These are phyloP conservation scores for Gastracanthus pulcherrimus DNA, from an alignment of 2,888 invertebrate genomes.

Conservation along the genomic window DNA sequence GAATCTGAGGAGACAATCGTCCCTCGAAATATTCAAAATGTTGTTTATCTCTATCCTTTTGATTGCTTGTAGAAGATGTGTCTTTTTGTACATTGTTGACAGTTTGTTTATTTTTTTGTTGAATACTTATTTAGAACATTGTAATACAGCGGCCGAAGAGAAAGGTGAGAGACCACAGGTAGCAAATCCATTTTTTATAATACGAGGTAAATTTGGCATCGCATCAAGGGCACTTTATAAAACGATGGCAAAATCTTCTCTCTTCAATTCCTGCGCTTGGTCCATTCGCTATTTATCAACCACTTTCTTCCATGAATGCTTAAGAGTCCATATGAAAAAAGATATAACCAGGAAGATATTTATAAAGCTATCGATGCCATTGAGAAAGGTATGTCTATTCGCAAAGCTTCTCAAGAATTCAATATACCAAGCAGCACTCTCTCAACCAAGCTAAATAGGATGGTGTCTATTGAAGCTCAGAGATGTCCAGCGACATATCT, in stretches of 20 bases:
- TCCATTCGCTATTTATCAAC: conserved; percentile 28
- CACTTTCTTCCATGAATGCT: conserved; percentile 33
- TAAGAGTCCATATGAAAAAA: conserved; percentile 49
- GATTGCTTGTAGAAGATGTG: no score
- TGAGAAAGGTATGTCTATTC: conserved; percentile 56
- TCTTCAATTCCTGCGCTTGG: conserved; percentile 13
- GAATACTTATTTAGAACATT: background rate
- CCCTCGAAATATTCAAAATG: background rate
- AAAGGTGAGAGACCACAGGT: conserved; percentile 21
- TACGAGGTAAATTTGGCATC: conserved; percentile 35
- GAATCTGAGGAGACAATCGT: background rate
- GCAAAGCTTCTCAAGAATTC: no score
- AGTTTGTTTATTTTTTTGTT: no score
- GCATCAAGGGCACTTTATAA: conserved; percentile 40
- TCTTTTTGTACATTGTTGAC: no score
- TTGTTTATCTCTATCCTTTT: background rate
- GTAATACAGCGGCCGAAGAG: conserved; percentile 18
- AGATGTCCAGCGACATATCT: no score
- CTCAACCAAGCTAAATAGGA: no score
- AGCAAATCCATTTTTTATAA: conserved; percentile 41
- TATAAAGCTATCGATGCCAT: conserved; percentile 32
- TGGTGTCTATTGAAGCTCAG: no score
- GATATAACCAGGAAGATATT: conserved; percentile 31
- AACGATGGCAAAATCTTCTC: conserved; percentile 32
- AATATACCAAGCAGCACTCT: no score